A percentile compares a stretch with the other conserved stretches of the same genome.
These are phyloP conservation scores for Armadillidium nasatum DNA, from an alignment of 1,140 invertebrate genomes.

Conservation along the genomic window DNA sequence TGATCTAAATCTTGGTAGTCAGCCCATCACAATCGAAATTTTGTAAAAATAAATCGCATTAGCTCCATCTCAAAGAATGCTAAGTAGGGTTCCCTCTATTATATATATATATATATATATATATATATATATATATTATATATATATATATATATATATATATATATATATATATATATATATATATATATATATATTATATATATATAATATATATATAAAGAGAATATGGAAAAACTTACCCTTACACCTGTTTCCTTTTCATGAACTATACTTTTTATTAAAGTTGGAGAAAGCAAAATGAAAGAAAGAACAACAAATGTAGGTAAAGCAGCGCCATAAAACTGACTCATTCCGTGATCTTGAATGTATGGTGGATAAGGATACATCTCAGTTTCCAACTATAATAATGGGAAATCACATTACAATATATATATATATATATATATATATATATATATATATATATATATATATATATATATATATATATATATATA, in stretches of 20 bases:
- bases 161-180: constrained; percentile 12
- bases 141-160: constrained; percentile 16
- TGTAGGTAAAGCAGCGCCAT: constrained; percentile 52
- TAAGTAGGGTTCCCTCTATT: too few species aligned
- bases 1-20: too few species aligned
- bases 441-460: constrained; percentile 30
- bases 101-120: too few species aligned
- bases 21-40: too few species aligned
- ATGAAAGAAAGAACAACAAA: constrained; percentile 55
- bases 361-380: constrained; percentile 41
- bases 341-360: constrained; percentile 50
- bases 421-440: constrained; percentile 25
- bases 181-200: too few species aligned
- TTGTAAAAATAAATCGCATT: too few species aligned
- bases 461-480: constrained; percentile 30
- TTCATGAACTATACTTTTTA: constrained; percentile 59
- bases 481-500: constrained; percentile 7
- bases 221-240: constrained; percentile 34
- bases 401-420: constrained; percentile 20
- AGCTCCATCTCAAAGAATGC: too few species aligned
- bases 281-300: constrained; percentile 54
- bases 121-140: too few species aligned
- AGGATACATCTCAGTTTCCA: constrained; percentile 42
- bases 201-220: too few species aligned
- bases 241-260: constrained; percentile 56